A percentile compares a stretch with the other conserved stretches of the same genome.
These are phyloP conservation scores for Crocidura indochinensis DNA, from an alignment of 2,797 vertebrate genomes.

Conservation along the genomic window DNA sequence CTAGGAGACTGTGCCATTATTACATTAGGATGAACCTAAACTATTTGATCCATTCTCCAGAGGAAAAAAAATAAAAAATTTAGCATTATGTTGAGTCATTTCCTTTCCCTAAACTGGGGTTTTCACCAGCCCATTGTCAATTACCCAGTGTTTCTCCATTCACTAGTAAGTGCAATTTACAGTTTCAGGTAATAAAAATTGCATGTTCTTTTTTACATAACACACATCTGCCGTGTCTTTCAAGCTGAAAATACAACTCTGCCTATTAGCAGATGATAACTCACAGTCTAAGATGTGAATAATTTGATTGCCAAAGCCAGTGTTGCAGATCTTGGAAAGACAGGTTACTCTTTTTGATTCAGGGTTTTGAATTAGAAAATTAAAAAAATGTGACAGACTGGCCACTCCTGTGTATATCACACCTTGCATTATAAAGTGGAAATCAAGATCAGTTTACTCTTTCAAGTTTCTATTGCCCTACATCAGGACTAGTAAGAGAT, in stretches of 20 bases:
- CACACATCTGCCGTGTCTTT: conserved; percentile 13
- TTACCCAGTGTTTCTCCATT: neutral
- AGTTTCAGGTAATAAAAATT: conserved; percentile 48
- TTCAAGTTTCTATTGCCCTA: neutral
- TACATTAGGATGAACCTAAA: conserved; percentile 25
- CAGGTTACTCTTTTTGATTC: conserved; percentile 9
- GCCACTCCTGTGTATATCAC: neutral
- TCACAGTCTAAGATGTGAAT: neutral
- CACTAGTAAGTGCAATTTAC: conserved; percentile 6
- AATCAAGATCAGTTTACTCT: neutral
- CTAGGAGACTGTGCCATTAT: conserved; percentile 47
- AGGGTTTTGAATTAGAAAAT: neutral
- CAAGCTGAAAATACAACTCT: conserved; percentile 50
- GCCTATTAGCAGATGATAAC: neutral
- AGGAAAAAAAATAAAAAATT: neutral
- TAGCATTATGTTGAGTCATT: neutral
- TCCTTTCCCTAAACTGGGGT: neutral
- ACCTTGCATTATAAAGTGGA: neutral
- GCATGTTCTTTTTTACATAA: neutral
- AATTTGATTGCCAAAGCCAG: conserved; percentile 10
- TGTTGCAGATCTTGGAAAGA: conserved; percentile 27
- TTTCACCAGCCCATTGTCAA: conserved; percentile 47
- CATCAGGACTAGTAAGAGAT: neutral
- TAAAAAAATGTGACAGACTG: neutral
- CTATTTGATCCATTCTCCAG: conserved; percentile 6